Evolutionary conservation across 1,140 invertebrate genomes (phyloP), one percentile per base, ranked within the genome.

Genomic region (Anagrus nilaparvatae): DNA sequence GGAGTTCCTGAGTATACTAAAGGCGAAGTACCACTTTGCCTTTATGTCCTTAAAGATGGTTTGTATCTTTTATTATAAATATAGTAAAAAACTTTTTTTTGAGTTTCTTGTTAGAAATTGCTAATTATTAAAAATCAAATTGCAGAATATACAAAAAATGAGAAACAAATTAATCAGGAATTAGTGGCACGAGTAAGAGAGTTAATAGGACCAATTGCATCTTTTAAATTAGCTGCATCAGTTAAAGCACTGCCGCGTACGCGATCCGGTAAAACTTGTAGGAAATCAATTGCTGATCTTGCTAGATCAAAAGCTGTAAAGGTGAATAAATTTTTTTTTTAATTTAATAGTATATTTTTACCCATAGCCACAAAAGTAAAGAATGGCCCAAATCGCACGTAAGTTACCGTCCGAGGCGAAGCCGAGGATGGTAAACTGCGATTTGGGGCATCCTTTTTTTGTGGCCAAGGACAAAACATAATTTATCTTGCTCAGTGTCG

Each of bases 1-100:
- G 90, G 90, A 1, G 84, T 92, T 0, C 86, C 86, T 0, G 91
- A 96, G 61, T 56, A 73, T 1, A 84, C 87, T 0, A 95, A 96
- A 62, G 91, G 90, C 14, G 83, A 94, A 55, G 74, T 94, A 14
- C 90, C 92, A 0, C 59, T 95, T 0, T 94, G 87, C 43, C 69
- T 95, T 8, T 91, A 86, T 52, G 81, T 94, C 5, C 76, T 77
- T 52, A 77, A 71, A 49, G 46, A 62, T 30, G 55, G 65, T 61
- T 35, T 29, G 29, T 40, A 12, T 5, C n/a, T 9, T 3, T 20
- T 17, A 28, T n/a, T n/a, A n/a, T n/a, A n/a, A n/a, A n/a, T n/a
- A n/a, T n/a, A n/a, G n/a, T n/a, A n/a, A n/a, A n/a, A n/a, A n/a
- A n/a, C n/a, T n/a, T n/a, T n/a, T n/a, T n/a, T n/a, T n/a, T 19